Evolutionary conservation across 1,140 invertebrate genomes (phyloP).

Genomic region (Trichogramma pretiosum): DNA sequence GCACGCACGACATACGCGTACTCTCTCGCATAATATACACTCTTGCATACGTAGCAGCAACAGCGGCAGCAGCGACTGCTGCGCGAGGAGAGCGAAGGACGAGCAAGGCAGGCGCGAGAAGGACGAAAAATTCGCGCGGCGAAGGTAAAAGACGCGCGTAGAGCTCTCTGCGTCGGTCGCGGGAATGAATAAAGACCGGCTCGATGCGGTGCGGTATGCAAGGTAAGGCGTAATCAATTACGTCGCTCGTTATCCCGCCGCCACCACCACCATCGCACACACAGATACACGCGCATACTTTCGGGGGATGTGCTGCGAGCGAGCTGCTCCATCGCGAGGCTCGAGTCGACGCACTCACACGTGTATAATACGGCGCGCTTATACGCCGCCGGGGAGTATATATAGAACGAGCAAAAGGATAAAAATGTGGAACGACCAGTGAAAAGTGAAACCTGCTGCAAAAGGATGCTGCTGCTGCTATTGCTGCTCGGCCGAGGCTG

Average conservation of each 20-base stretch:
- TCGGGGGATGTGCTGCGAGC: no score
- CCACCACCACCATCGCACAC: no score
- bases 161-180: no score
- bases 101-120: background rate
- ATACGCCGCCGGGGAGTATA: background rate
- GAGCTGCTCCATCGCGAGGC: background rate
- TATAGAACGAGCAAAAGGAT: background rate
- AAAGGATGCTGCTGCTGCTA: no score
- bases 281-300: background rate
- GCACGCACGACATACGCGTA: background rate
- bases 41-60: no score
- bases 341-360: background rate
- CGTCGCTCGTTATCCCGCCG: background rate
- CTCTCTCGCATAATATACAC: background rate
- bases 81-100: slow-evolving; percentile 15
- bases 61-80: no score
- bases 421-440: background rate
- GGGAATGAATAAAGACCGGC: slow-evolving; percentile 3
- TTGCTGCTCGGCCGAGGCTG: no score
- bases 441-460: no score
- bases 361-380: background rate
- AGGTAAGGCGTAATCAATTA: slow-evolving; percentile 5
- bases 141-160: slow-evolving; percentile 11
- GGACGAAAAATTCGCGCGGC: slow-evolving; percentile 10
- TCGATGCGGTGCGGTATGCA: no score